These are phyloP conservation scores for Clinocottus analis DNA, from an alignment of 2,113 vertebrate species.

Conservation along the genomic window DNA sequence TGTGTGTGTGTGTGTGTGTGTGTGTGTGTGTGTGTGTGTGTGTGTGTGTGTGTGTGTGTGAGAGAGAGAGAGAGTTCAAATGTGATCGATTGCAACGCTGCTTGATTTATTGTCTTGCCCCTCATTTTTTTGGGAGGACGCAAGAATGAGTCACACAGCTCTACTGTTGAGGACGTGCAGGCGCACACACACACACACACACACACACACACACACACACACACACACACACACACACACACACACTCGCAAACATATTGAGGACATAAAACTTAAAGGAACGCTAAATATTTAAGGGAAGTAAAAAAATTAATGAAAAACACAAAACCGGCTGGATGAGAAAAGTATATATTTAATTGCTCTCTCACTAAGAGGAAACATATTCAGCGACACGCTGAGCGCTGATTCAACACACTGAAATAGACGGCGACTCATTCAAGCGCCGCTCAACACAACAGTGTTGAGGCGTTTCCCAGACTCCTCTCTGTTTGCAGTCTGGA, in stretches of 20 bases:
- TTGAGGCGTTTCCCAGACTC: constrained; percentile 26
- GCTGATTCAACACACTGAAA: constrained; percentile 17
- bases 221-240: neutral
- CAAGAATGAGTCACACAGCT: constrained; percentile 11
- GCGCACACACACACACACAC: neutral
- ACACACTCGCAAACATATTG: too few relatives aligned
- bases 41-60: neutral
- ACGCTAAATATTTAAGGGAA: neutral
- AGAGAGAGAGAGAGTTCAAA: neutral
- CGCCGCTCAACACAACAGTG: constrained; percentile 10
- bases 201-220: neutral
- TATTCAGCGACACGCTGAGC: neutral
- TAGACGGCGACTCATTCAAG: constrained; percentile 7
- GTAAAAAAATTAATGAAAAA: too few relatives aligned
- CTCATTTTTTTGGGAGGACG: constrained; percentile 13
- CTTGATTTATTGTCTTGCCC: constrained; percentile 31
- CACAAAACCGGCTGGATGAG: too few relatives aligned
- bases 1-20: constrained; percentile 5
- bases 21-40: constrained; percentile 15
- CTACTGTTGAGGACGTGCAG: constrained; percentile 32
- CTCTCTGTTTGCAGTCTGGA: constrained; percentile 47
- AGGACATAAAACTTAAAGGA: neutral
- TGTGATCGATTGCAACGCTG: constrained; percentile 18
- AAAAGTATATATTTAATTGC: too few relatives aligned
- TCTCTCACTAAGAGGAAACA: neutral